Evolutionary conservation across 2,888 invertebrate genomes (phyloP).

Genomic region (Xanthia togata): DNA sequence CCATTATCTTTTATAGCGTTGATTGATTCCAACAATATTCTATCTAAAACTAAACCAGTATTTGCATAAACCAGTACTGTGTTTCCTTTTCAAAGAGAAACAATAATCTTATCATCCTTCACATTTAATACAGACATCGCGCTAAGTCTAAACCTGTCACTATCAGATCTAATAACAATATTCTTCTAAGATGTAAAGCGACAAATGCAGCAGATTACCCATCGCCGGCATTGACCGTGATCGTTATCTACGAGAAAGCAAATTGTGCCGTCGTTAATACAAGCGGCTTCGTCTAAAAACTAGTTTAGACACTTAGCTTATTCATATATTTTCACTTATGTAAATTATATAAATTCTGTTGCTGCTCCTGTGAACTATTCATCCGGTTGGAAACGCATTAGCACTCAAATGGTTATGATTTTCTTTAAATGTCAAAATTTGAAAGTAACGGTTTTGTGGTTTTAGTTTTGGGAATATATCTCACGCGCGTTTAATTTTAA

Average conservation of each 20-base stretch:
- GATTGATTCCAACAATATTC: conserved; percentile 28
- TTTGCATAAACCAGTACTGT: background rate
- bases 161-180: conserved; percentile 52
- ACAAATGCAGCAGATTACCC: conserved; percentile 58
- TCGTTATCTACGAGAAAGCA: conserved; percentile 83
- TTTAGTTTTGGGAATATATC: conserved; percentile 11
- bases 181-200: conserved; percentile 55
- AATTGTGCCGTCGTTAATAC: conserved; percentile 66
- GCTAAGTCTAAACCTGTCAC: conserved; percentile 34
- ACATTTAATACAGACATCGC: conserved; percentile 11
- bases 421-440: conserved; percentile 20
- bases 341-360: conserved; percentile 77
- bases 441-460: conserved; percentile 14
- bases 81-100: conserved; percentile 26
- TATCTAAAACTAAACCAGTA: conserved; percentile 16
- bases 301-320: conserved; percentile 76
- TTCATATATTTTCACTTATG: conserved; percentile 89
- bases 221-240: conserved; percentile 61
- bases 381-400: conserved; percentile 72
- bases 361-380: conserved; percentile 80
- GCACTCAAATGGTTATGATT: conserved; percentile 41
- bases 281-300: conserved; percentile 67
- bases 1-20: conserved; percentile 33
- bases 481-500: conserved; percentile 13
- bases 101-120: conserved; percentile 26